Conservation (phyloP, 1,140 invertebrate species). For the Bactericera cockerelli region DNA sequence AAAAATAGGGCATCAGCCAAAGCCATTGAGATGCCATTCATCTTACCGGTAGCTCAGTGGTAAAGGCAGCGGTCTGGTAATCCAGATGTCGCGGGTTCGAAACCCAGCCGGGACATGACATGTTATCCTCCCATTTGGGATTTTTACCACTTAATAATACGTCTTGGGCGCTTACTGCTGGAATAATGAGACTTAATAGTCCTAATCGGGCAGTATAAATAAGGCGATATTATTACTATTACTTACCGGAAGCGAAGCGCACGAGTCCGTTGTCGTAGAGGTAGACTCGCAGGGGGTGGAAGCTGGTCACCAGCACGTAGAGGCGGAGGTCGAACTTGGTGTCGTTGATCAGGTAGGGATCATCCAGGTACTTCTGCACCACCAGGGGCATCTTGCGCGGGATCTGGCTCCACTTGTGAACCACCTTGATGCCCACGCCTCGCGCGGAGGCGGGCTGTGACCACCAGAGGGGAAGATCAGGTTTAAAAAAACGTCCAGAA, state of each 20-base stretch:
- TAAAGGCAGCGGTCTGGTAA: too few relatives aligned
- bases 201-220: too few relatives aligned
- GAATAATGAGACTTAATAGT: too few relatives aligned
- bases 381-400: slow-evolving; percentile 77
- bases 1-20: too few relatives aligned
- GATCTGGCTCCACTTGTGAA: slow-evolving; percentile 82
- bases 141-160: too few relatives aligned
- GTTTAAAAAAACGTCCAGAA: slow-evolving; percentile 10
- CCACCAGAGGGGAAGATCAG: neutral
- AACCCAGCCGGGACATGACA: too few relatives aligned
- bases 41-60: too few relatives aligned
- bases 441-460: slow-evolving; percentile 74
- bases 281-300: slow-evolving; percentile 84
- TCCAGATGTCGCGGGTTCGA: too few relatives aligned
- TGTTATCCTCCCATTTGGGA: too few relatives aligned
- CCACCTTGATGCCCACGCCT: slow-evolving; percentile 85
- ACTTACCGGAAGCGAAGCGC: slow-evolving; percentile 73
- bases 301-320: slow-evolving; percentile 88
- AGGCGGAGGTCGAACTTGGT: slow-evolving; percentile 85
- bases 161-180: too few relatives aligned
- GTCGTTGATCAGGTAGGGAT: slow-evolving; percentile 79
- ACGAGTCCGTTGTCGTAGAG: slow-evolving; percentile 90
- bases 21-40: too few relatives aligned
- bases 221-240: too few relatives aligned
- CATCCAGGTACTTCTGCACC: slow-evolving; percentile 76